These are phyloP conservation scores for Ascaphus truei DNA, from an alignment of 2,113 vertebrate species.

Conservation along the genomic window DNA sequence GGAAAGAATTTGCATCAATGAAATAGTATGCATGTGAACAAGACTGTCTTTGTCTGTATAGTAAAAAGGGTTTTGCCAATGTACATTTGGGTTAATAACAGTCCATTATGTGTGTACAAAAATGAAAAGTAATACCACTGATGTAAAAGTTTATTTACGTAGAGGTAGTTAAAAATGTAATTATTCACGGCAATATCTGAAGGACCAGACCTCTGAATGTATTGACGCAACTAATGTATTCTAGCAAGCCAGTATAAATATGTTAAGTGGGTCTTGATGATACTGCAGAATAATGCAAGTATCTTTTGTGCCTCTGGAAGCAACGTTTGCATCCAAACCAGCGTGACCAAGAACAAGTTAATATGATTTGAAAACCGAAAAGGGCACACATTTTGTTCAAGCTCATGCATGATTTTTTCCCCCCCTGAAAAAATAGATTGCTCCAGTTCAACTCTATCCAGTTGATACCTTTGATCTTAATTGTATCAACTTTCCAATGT, in stretches of 20 bases:
- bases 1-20: too few relatives aligned
- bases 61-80: too few relatives aligned
- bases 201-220: not conserved
- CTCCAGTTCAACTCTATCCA: constrained; percentile 32
- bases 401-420: not conserved
- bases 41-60: too few relatives aligned
- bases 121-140: too few relatives aligned
- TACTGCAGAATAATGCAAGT: constrained; percentile 40
- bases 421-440: constrained; percentile 23
- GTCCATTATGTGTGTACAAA: too few relatives aligned
- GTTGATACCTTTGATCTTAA: constrained; percentile 36
- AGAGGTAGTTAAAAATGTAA: constrained; percentile 36
- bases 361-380: constrained; percentile 52
- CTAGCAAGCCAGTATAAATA: constrained; percentile 34
- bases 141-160: too few relatives aligned
- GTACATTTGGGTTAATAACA: too few relatives aligned
- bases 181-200: constrained; percentile 28
- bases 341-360: constrained; percentile 42
- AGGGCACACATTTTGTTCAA: constrained; percentile 44
- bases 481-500: constrained; percentile 34
- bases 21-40: too few relatives aligned
- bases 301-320: constrained; percentile 45
- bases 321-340: constrained; percentile 39
- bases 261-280: constrained; percentile 34
- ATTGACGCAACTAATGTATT: constrained; percentile 33